A percentile compares a stretch with the other conserved stretches of the same genome.
Evolutionary conservation across 2,113 vertebrate species (phyloP).

Genomic region (Plotosus lineatus): DNA sequence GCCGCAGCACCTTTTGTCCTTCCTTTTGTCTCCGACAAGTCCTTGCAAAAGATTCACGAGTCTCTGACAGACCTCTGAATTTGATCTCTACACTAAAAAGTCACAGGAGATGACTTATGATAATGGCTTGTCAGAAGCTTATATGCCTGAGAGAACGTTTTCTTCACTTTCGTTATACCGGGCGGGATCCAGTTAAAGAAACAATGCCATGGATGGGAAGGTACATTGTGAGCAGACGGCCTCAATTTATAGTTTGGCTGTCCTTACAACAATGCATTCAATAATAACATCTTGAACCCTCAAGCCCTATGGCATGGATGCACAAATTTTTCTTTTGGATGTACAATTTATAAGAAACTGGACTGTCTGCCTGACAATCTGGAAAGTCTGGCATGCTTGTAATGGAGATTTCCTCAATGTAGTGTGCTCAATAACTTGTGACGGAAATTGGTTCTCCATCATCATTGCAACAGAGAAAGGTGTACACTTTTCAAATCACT

Average conservation of each 20-base stretch:
- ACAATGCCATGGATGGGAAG: background rate
- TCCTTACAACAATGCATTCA: background rate
- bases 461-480: background rate
- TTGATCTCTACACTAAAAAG: slow-evolving; percentile 31
- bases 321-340: background rate
- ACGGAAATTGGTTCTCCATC: background rate
- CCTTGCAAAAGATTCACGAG: slow-evolving; percentile 35
- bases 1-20: slow-evolving; percentile 10
- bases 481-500: background rate
- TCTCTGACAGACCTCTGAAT: slow-evolving; percentile 30
- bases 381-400: background rate
- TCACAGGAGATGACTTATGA: slow-evolving; percentile 18
- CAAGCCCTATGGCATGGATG: background rate
- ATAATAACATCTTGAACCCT: background rate
- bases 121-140: slow-evolving; percentile 34
- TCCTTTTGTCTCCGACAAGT: slow-evolving; percentile 45
- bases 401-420: background rate
- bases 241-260: background rate
- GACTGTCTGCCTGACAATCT: background rate
- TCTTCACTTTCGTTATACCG: slow-evolving; percentile 4
- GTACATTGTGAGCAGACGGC: slow-evolving; percentile 15
- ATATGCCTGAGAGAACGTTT: slow-evolving; percentile 18
- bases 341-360: background rate
- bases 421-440: background rate
- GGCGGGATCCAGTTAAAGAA: background rate